Conservation (phyloP, 2,888 invertebrate genomes). For the Aproaerema taeniolella region DNA sequence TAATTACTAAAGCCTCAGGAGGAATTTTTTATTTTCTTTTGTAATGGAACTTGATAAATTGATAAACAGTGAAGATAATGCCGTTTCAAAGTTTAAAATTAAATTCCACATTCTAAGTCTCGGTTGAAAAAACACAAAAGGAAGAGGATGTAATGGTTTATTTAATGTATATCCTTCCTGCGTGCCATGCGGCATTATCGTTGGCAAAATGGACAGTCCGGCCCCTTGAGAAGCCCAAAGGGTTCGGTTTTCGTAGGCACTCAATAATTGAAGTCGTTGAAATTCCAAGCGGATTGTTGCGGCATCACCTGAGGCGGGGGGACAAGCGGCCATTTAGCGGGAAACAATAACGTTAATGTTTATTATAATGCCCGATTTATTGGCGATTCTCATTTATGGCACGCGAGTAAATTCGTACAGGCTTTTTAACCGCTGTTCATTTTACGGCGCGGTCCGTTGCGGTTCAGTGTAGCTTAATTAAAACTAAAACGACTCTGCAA, state of each 20-base stretch:
- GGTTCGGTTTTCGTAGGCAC: conserved; percentile 67
- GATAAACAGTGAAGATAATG: conserved; percentile 9
- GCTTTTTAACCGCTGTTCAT: conserved; percentile 56
- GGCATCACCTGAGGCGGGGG: conserved; percentile 50
- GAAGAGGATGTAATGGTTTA: conserved; percentile 45
- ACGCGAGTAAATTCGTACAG: conserved; percentile 49
- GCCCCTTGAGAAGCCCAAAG: conserved; percentile 68
- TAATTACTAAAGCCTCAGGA: no score
- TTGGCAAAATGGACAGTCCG: conserved; percentile 64
- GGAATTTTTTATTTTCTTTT: no score
- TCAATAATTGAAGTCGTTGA: conserved; percentile 76
- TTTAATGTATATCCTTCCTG: conserved; percentile 48
- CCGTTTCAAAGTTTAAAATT: conserved; percentile 34
- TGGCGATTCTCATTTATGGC: conserved; percentile 67
- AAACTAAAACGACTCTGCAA: conserved; percentile 65
- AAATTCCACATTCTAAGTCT: conserved; percentile 33
- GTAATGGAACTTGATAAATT: no score
- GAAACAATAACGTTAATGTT: conserved; percentile 71
- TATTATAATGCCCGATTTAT: conserved; percentile 74
- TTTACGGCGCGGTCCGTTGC: conserved; percentile 59
- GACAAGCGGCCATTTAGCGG: conserved; percentile 44
- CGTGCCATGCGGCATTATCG: conserved; percentile 58
- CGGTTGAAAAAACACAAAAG: conserved; percentile 38
- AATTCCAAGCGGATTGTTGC: conserved; percentile 69
- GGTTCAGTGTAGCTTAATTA: conserved; percentile 59